A percentile compares a stretch with the other conserved stretches of the same genome.
Conservation (phyloP, 2,797 vertebrate species). For the Diplodus puntazzo region DNA sequence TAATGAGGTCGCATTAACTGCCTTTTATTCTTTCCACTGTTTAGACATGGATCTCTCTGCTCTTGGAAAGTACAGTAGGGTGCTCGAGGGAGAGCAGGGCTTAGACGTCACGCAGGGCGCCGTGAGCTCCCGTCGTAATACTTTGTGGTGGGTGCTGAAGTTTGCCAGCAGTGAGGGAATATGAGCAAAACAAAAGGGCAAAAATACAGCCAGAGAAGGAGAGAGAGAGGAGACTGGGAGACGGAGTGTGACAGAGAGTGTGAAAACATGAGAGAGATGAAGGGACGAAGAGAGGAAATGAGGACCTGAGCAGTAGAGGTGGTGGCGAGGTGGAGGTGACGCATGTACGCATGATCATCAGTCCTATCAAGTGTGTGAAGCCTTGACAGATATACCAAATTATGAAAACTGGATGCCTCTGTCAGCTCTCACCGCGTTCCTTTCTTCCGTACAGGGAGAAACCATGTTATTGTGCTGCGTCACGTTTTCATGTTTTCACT, state of each 20-base stretch:
- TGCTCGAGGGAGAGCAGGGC: conserved; percentile 13
- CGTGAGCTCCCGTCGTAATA: conserved; percentile 29
- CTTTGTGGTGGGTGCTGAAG: conserved; percentile 3
- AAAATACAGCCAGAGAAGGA: neutral
- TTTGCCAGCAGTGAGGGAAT: conserved; percentile 18
- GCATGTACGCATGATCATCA: conserved; percentile 9
- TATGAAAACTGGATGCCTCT: neutral
- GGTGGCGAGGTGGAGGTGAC: neutral
- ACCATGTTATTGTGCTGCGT: neutral
- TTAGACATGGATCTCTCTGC: conserved; percentile 64
- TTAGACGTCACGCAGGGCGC: conserved; percentile 28
- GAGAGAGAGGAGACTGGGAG: neutral
- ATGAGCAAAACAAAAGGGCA: conserved; percentile 17
- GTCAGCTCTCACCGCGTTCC: neutral
- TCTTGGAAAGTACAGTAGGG: conserved; percentile 49
- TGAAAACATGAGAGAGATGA: conserved; percentile 7
- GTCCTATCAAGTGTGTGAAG: neutral
- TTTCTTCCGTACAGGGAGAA: neutral
- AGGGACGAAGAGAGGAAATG: conserved; percentile 12
- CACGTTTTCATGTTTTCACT: neutral
- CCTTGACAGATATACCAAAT: neutral
- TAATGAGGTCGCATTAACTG: conserved; percentile 57
- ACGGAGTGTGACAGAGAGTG: neutral
- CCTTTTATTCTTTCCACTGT: conserved; percentile 74
- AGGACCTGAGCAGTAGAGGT: neutral